Base-by-base conservation (phyloP, 2,888 invertebrate genomes). In the Loripinus fragilis region DNA sequence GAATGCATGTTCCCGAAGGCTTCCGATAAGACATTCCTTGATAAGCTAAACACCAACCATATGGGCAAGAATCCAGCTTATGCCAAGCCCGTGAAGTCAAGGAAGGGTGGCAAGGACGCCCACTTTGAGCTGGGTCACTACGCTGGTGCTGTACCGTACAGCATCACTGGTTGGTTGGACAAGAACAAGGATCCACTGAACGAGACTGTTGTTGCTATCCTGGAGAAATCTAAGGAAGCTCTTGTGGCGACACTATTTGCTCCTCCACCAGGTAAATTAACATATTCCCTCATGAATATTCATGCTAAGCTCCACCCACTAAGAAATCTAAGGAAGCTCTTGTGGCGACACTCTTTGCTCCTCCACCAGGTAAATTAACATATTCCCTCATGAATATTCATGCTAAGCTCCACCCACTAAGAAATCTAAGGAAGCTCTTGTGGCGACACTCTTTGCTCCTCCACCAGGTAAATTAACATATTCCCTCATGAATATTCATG, bases 1-100 rank as follows among this genome's bases (percentile, higher is more conserved):
- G 99, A 99, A 95, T 99, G 98, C 97, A 99, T 99, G 98, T 99
- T 99, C 97, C 99, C 99, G 94, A 99, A 99, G 95, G 99, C 99
- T 94, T 97, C 98, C 92, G 99, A 99, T 94, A 96, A 96, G 95
- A 98, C 99, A 94, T 99, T 99, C 95, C 97, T 97, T 94, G 98
- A 99, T 94, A 99, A 99, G 95, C 95, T 99, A 96, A 97, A 97
- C 95, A 97, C 97, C 95, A 99, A 99, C 95, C 99, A 99, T 95
- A 96, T 99, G 95, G 99, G 99, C 95, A 99, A 99, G 95, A 88
- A 90, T 41, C 86, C 86, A 41, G 89, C 87, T 87, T 93, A 92
- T 79, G 88, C 88, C 90, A 92, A 93, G 85, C 93, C 94, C 42
- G 70, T 76, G 25, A 93, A 92, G 81, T 97, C 98, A 94, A 97